These are phyloP conservation scores for Mycetomoellerius zeteki DNA, from an alignment of 1,140 invertebrate genomes.

Conservation along the genomic window DNA sequence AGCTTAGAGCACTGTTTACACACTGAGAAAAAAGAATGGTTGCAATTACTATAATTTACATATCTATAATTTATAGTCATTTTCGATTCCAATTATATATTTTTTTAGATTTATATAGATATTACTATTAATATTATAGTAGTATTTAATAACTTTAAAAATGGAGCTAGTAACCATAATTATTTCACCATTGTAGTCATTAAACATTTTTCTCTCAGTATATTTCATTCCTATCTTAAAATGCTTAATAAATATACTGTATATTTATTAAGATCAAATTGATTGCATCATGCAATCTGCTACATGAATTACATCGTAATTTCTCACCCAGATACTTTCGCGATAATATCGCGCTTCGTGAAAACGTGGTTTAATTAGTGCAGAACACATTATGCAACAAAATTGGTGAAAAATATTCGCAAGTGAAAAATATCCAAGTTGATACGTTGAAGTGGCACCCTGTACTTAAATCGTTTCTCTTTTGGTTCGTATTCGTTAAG, in stretches of 20 bases:
- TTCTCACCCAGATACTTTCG: slow-evolving; percentile 26
- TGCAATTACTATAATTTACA: too few species aligned
- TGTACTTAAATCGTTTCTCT: slow-evolving; percentile 40
- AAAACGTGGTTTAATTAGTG: slow-evolving; percentile 36
- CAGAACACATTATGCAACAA: slow-evolving; percentile 16
- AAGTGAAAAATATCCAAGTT: slow-evolving; percentile 16
- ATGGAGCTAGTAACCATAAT: too few species aligned
- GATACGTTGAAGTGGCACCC: slow-evolving; percentile 24
- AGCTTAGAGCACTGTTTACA: not conserved
- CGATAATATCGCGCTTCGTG: slow-evolving; percentile 39
- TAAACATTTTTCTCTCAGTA: too few species aligned
- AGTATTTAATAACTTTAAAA: too few species aligned
- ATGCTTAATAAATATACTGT: not conserved
- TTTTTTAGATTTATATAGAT: too few species aligned
- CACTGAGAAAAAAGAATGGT: too few species aligned
- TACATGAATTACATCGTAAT: slow-evolving; percentile 25
- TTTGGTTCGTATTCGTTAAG: not conserved
- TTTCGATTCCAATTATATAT: too few species aligned
- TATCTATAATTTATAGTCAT: too few species aligned
- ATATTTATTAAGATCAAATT: slow-evolving; percentile 3
- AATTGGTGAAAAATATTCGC: slow-evolving; percentile 2
- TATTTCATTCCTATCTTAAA: not conserved
- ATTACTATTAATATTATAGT: too few species aligned
- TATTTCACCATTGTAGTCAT: too few species aligned
- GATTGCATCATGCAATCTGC: not conserved